Evolutionary conservation across 2,888 invertebrate species (phyloP), one percentile per base, ranked within the genome.

Genomic region (Zele albiditarsus): DNA sequence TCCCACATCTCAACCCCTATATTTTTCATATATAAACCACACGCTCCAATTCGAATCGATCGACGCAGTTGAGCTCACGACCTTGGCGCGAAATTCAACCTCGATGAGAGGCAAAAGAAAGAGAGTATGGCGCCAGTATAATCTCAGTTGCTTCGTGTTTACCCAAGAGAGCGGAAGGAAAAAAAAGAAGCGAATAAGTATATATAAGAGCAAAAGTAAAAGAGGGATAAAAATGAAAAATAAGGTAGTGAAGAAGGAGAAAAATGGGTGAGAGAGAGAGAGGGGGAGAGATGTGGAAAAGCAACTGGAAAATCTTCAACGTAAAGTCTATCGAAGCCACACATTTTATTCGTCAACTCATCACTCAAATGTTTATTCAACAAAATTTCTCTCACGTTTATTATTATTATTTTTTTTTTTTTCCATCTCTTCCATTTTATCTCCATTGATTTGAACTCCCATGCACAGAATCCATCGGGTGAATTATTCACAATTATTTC

Each of bases 41-140:
- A 46, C 8, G 53, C 20, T 71, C 28, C 42, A 70, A 49, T 71
- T 46, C 28, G 62, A 71, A 71, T 71, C 71, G 71, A 71, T 71
- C 49, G 20, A 16, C n/a, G 63, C 42, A 38, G 38, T 27, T 31
- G 23, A 70, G 60, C 42, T 27, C 14, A 12, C 62, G 49, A 71
- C 76, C 78, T 81, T 81, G 81, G 81, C 81, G 42, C 62, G 31
- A 71, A 49, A 49, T 71, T 71, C n/a, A 53, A 28, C 53, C 42
- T 57, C 28, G 33, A 53, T 68, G 31, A 31, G 23, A 42, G 5
- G 3, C n/a, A 14, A 4, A 14, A 33, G 33, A 38, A 65, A 65
- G 53, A 14, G 46, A 46, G 25, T 23, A 20, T 49, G 62, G 42
- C 63, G 71, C 23, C 62, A 49, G 49, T 42, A 71, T 46, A 46